phyloP scores from a whole-genome alignment of 2,797 vertebrate species.

The Molossus molossus region DNA sequence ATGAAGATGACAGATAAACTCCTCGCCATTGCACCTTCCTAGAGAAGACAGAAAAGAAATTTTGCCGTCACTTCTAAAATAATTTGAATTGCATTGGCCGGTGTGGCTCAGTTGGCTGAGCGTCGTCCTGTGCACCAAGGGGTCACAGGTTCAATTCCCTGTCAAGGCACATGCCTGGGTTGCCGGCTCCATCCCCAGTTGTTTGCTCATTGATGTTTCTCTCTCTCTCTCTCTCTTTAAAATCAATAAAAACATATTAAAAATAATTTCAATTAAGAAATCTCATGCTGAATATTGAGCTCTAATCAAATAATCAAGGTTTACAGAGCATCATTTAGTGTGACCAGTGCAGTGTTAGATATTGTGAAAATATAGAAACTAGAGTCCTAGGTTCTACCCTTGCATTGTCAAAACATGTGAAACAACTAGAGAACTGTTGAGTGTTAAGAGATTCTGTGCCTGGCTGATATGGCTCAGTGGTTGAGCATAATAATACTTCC shows the following conservation, averaged over 20 bases:
- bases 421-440: background rate
- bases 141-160: too few relatives aligned
- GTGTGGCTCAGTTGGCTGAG: too few relatives aligned
- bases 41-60: slow-evolving; percentile 17
- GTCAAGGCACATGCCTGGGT: too few relatives aligned
- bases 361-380: background rate
- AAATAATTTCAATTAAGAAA: slow-evolving; percentile 66
- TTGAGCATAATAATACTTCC: background rate
- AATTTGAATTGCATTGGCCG: background rate
- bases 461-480: background rate
- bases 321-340: background rate
- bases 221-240: too few relatives aligned
- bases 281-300: slow-evolving; percentile 41
- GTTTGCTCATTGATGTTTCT: too few relatives aligned
- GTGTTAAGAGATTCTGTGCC: background rate
- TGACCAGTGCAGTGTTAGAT: background rate
- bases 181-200: too few relatives aligned
- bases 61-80: slow-evolving; percentile 52
- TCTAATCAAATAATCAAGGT: slow-evolving; percentile 7
- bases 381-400: background rate
- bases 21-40: slow-evolving; percentile 87
- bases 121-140: too few relatives aligned
- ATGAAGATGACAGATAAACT: slow-evolving; percentile 77
- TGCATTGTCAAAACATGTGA: slow-evolving; percentile 12
- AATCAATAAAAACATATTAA: background rate